Conservation (phyloP, 2,888 invertebrate species). For the Xestia c-nigrum region DNA sequence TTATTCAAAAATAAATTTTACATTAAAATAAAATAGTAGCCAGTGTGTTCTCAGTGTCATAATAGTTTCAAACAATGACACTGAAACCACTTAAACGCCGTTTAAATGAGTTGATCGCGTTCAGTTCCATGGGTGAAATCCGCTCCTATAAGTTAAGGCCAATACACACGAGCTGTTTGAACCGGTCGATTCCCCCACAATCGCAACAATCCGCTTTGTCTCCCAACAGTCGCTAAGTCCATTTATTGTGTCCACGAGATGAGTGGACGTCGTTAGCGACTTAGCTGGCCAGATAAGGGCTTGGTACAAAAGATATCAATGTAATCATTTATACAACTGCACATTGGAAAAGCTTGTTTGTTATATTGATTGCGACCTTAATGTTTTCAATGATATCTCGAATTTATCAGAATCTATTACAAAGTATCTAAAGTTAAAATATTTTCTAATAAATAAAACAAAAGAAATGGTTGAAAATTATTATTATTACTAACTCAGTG, state of each 20-base stretch:
- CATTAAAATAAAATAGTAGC: too few species aligned
- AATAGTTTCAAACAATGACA: background rate
- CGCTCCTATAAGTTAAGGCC: constrained; percentile 57
- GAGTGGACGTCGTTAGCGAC: constrained; percentile 88
- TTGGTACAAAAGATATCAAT: constrained; percentile 83
- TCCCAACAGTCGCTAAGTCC: constrained; percentile 85
- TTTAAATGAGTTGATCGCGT: background rate
- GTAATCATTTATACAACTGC: constrained; percentile 79
- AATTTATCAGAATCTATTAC: background rate
- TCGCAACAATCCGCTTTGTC: constrained; percentile 83
- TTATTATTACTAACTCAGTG: background rate
- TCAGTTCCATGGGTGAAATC: background rate
- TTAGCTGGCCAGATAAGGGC: constrained; percentile 79
- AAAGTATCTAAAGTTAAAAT: background rate
- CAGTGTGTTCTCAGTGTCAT: too few species aligned
- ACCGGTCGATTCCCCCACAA: constrained; percentile 71
- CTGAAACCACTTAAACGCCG: background rate
- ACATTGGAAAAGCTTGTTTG: constrained; percentile 61
- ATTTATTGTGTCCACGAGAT: constrained; percentile 84
- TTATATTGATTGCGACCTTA: constrained; percentile 6
- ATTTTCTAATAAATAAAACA: background rate
- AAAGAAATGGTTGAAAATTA: background rate
- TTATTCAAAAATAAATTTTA: too few species aligned
- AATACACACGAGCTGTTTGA: constrained; percentile 79
- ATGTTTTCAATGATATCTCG: constrained; percentile 1